Evolutionary conservation across 2,113 vertebrate genomes (phyloP).

Genomic region (Nothoprocta pentlandii): DNA sequence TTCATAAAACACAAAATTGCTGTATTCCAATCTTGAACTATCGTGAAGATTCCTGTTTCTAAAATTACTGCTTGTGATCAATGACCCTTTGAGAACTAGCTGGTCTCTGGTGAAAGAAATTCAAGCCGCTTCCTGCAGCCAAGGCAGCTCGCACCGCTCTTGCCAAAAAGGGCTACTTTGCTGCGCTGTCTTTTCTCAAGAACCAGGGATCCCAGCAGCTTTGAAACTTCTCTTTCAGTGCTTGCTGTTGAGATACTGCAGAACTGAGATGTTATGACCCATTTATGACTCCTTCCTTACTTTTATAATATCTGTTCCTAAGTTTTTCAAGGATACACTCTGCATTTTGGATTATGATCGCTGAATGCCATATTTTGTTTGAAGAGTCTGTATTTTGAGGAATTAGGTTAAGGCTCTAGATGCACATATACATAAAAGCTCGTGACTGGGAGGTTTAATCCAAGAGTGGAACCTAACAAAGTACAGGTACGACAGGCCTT

Average conservation of each 20-base stretch:
- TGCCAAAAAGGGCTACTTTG: not conserved
- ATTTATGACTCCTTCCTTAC: not conserved
- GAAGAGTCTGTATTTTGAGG: not conserved
- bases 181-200: not conserved
- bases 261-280: not conserved
- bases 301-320: not conserved
- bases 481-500: not conserved
- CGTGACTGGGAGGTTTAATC: not conserved
- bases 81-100: not conserved
- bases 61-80: not conserved
- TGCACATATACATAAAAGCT: not conserved
- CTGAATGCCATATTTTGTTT: not conserved
- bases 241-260: not conserved
- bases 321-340: not conserved
- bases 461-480: not conserved
- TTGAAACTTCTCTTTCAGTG: not conserved
- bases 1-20: not conserved
- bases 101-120: not conserved
- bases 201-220: not conserved
- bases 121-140: not conserved
- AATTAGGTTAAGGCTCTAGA: not conserved
- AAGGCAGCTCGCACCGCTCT: not conserved
- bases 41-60: not conserved
- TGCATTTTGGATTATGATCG: not conserved
- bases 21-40: constrained; percentile 30